Evolutionary conservation across 2,113 vertebrate species (phyloP).

Genomic region (Numida meleagris): DNA sequence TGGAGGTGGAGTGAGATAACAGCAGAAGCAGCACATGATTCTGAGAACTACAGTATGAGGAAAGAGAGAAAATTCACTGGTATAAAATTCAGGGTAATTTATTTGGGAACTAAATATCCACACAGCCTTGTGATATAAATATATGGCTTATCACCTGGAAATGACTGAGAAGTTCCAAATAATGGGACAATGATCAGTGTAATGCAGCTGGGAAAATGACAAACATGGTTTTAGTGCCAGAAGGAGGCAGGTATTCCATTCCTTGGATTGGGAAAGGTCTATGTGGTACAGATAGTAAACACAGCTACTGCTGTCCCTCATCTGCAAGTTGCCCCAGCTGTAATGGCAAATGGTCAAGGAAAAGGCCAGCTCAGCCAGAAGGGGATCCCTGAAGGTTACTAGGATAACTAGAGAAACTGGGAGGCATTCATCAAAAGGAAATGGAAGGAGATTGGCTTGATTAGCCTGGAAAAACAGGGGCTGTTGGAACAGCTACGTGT

Average conservation of each 20-base stretch:
- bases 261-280: not conserved
- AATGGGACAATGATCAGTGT: not conserved
- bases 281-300: not conserved
- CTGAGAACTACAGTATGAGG: not conserved
- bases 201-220: not conserved
- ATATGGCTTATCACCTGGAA: not conserved
- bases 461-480: not conserved
- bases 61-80: not conserved
- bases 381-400: accelerated
- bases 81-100: not conserved
- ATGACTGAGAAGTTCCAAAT: not conserved
- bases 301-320: accelerated
- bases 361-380: not conserved
- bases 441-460: accelerated
- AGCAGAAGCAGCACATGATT: not conserved
- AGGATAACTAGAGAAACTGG: not conserved
- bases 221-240: not conserved
- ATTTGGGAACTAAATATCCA: not conserved
- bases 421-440: not conserved
- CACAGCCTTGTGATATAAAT: not conserved
- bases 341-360: not conserved
- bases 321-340: not conserved
- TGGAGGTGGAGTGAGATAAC: not conserved
- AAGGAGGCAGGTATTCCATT: not conserved
- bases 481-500: not conserved